Percentiles rank a stretch among this genome's conserved stretches.
Conservation (phyloP, 2,888 invertebrate genomes). For the Mesoligia furuncula region DNA sequence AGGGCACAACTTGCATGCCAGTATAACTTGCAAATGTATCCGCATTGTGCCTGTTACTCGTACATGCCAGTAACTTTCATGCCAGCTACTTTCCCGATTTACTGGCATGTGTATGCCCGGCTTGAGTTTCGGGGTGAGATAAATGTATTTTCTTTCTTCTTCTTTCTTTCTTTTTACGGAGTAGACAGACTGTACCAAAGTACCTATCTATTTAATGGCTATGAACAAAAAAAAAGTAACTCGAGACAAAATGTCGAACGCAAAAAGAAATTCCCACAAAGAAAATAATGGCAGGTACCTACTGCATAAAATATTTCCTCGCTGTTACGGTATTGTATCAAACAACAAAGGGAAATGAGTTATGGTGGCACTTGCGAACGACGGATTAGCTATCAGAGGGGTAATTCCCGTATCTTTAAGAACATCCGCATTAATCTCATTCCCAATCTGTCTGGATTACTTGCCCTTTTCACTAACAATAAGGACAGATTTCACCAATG, state of each 20-base stretch:
- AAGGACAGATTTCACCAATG: no score
- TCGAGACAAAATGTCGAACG: constrained; percentile 26
- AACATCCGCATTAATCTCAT: neutral
- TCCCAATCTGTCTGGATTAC: neutral
- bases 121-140: no score
- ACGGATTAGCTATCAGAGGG: constrained; percentile 24
- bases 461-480: neutral
- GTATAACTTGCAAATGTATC: no score
- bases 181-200: neutral
- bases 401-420: neutral
- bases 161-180: no score
- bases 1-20: no score
- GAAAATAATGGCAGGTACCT: constrained; percentile 28
- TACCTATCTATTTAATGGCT: neutral
- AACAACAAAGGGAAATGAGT: constrained; percentile 48
- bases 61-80: no score
- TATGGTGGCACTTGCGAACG: constrained; percentile 35
- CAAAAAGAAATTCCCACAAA: constrained; percentile 41
- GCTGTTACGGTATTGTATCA: constrained; percentile 23
- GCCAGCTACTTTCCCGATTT: no score
- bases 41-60: no score
- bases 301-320: constrained; percentile 43
- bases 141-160: no score
- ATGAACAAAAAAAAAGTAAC: constrained; percentile 16
- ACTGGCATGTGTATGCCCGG: no score